Evolutionary conservation across 1,140 invertebrate species (phyloP).

Genomic region (Oncopodura yosiiana): DNA sequence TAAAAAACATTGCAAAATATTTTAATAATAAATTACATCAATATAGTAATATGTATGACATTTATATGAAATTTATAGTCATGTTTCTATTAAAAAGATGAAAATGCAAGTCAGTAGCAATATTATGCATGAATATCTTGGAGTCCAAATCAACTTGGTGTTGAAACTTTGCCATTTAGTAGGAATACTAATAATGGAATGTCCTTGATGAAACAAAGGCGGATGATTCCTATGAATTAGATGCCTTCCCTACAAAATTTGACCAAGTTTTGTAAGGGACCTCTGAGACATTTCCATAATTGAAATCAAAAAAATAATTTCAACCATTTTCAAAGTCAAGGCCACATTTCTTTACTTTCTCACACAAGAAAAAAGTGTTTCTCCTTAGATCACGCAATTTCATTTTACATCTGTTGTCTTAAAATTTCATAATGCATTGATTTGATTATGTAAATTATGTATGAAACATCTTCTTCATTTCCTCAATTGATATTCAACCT

Average conservation of each 20-base stretch:
- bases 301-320: neutral
- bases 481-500: too few relatives aligned
- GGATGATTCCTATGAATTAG: slow-evolving; percentile 26
- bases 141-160: too few relatives aligned
- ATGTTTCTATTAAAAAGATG: too few relatives aligned
- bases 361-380: neutral
- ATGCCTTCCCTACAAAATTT: slow-evolving; percentile 2
- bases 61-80: too few relatives aligned
- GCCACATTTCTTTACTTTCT: neutral
- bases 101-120: too few relatives aligned
- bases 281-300: slow-evolving; percentile 13
- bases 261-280: slow-evolving; percentile 11
- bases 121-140: too few relatives aligned
- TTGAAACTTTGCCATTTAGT: slow-evolving; percentile 24
- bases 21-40: too few relatives aligned
- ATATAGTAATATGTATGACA: too few relatives aligned
- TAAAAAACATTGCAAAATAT: too few relatives aligned
- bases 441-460: neutral
- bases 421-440: neutral
- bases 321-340: too few relatives aligned
- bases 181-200: slow-evolving; percentile 21
- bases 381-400: neutral
- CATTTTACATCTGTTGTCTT: neutral
- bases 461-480: neutral
- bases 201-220: slow-evolving; percentile 18